Evolutionary conservation across 2,888 invertebrate species (phyloP).

Genomic region (Molorchus minor): DNA sequence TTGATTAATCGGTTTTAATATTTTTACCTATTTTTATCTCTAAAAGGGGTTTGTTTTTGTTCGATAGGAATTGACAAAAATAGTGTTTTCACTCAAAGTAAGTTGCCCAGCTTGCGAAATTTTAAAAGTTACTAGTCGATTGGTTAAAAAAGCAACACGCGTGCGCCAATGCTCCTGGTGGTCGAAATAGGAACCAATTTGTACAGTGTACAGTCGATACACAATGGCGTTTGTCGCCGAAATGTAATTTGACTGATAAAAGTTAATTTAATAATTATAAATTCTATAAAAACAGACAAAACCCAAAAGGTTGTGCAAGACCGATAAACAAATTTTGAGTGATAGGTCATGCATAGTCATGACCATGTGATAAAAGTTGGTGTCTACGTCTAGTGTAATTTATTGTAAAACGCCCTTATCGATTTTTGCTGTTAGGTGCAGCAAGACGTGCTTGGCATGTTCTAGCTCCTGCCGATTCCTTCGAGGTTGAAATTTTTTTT

Average conservation of each 20-base stretch:
- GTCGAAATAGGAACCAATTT: slow-evolving; percentile 55
- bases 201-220: slow-evolving; percentile 61
- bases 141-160: slow-evolving; percentile 34
- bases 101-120: slow-evolving; percentile 37
- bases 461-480: slow-evolving; percentile 38
- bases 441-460: slow-evolving; percentile 56
- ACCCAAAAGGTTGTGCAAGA: slow-evolving; percentile 32
- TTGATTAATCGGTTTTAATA: too few relatives aligned
- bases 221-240: slow-evolving; percentile 62
- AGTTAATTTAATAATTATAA: slow-evolving; percentile 28
- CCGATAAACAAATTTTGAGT: slow-evolving; percentile 29
- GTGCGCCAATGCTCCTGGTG: slow-evolving; percentile 51
- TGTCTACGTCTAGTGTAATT: slow-evolving; percentile 31
- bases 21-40: too few relatives aligned
- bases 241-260: slow-evolving; percentile 51
- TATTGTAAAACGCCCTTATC: slow-evolving; percentile 62
- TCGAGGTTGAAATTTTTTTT: slow-evolving; percentile 30
- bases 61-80: too few relatives aligned
- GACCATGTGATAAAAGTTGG: slow-evolving; percentile 37
- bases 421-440: slow-evolving; percentile 61
- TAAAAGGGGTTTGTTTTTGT: too few relatives aligned
- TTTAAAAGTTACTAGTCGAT: slow-evolving; percentile 34
- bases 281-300: slow-evolving; percentile 24
- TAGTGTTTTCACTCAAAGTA: slow-evolving; percentile 14
- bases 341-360: slow-evolving; percentile 25